Evolutionary conservation across 1,140 invertebrate species (phyloP).

Genomic region (Musca vetustissima): DNA sequence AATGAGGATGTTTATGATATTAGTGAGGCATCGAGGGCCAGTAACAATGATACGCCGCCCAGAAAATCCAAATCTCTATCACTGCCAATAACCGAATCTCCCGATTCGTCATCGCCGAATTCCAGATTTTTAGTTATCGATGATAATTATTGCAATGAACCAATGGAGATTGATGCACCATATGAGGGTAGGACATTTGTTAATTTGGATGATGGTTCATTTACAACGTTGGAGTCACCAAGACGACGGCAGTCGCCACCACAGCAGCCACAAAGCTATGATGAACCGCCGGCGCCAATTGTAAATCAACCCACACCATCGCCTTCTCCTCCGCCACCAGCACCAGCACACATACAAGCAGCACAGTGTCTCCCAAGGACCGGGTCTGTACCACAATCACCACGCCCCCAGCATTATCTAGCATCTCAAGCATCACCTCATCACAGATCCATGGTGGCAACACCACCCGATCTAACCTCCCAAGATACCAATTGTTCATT

Average conservation of each 20-base stretch:
- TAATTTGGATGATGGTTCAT: slow-evolving; percentile 27
- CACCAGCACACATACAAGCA: too few species aligned
- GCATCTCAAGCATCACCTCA: neutral
- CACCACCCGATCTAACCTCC: neutral
- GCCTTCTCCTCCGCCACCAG: neutral
- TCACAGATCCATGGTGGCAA: too few species aligned
- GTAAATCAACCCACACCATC: neutral
- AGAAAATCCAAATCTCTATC: too few species aligned
- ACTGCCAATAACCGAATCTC: too few species aligned
- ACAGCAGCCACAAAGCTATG: too few species aligned
- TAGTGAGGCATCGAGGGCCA: too few species aligned
- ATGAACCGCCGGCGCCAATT: neutral
- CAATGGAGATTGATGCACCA: neutral
- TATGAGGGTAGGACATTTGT: slow-evolving; percentile 25
- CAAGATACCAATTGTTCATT: neutral
- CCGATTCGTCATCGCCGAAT: too few species aligned
- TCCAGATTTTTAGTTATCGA: too few species aligned
- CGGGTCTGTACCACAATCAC: too few species aligned
- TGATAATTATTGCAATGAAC: slow-evolving; percentile 10
- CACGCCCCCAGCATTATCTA: neutral
- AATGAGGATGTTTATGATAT: too few species aligned
- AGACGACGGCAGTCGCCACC: neutral
- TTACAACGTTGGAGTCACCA: slow-evolving; percentile 10
- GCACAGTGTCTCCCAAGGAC: neutral
- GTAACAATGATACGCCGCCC: too few species aligned